Evolutionary conservation across 1,140 invertebrate species (phyloP).

Genomic region (Nymphalis io): DNA sequence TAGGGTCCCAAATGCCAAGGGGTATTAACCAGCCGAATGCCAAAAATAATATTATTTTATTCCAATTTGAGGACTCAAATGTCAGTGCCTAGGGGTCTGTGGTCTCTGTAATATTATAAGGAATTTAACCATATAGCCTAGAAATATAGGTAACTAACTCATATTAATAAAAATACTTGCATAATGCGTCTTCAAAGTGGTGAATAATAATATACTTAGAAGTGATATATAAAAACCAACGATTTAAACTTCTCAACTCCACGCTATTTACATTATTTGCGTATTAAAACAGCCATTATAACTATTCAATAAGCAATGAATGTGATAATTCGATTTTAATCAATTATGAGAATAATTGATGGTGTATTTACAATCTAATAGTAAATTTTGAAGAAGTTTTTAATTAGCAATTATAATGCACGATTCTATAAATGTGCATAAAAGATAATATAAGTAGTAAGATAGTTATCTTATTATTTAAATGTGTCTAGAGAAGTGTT

Average conservation of each 20-base stretch:
- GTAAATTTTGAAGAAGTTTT: background rate
- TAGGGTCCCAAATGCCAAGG: too few species aligned
- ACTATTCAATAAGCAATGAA: background rate
- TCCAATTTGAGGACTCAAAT: too few species aligned
- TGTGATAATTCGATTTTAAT: background rate
- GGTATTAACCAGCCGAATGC: too few species aligned
- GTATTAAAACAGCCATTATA: constrained; percentile 1
- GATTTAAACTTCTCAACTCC: background rate
- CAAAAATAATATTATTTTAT: too few species aligned
- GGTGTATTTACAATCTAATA: background rate
- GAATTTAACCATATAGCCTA: too few species aligned
- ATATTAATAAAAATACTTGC: background rate
- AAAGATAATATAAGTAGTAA: background rate
- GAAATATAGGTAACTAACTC: too few species aligned
- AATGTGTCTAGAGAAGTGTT: too few species aligned
- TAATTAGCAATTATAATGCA: background rate
- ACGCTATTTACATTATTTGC: constrained; percentile 5
- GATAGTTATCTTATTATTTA: too few species aligned
- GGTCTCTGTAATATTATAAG: too few species aligned
- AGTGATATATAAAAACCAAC: background rate
- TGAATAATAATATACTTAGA: background rate
- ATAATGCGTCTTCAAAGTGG: background rate
- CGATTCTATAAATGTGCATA: background rate
- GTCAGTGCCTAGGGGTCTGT: too few species aligned
- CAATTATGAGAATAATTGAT: background rate